Percentiles rank a stretch among this genome's conserved stretches.
Evolutionary conservation across 1,140 invertebrate genomes (phyloP).

Genomic region (Pseudomyrmex flavicornis): DNA sequence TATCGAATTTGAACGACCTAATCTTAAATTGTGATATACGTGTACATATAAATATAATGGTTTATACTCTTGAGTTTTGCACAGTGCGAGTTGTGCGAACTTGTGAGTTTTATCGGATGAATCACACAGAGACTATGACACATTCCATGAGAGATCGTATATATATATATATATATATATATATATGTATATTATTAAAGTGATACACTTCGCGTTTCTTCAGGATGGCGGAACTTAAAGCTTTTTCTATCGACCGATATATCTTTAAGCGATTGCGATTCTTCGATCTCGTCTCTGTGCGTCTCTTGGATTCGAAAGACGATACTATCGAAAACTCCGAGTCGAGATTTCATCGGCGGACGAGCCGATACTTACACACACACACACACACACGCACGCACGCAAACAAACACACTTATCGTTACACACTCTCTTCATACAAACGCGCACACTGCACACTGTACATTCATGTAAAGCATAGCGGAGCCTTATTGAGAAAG

Average conservation of each 20-base stretch:
- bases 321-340: constrained; percentile 12
- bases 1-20: constrained; percentile 54
- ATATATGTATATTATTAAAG: constrained; percentile 13
- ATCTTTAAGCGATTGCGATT: constrained; percentile 44
- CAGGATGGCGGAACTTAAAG: constrained; percentile 50
- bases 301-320: constrained; percentile 5
- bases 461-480: constrained; percentile 77
- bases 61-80: constrained; percentile 2
- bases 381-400: not conserved
- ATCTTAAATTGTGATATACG: constrained; percentile 50
- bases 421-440: not conserved
- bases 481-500: constrained; percentile 81
- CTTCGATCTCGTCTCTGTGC: constrained; percentile 47
- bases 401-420: not conserved
- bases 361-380: constrained; percentile 20
- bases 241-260: constrained; percentile 46
- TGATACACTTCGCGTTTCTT: constrained; percentile 15
- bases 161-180: not conserved
- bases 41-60: constrained; percentile 5
- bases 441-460: constrained; percentile 54
- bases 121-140: constrained; percentile 21
- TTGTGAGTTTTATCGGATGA: constrained; percentile 4
- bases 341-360: constrained; percentile 45
- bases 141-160: constrained; percentile 46
- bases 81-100: not conserved